phyloP scores from a whole-genome alignment of 2,797 vertebrate species.

The Clamator glandarius region DNA sequence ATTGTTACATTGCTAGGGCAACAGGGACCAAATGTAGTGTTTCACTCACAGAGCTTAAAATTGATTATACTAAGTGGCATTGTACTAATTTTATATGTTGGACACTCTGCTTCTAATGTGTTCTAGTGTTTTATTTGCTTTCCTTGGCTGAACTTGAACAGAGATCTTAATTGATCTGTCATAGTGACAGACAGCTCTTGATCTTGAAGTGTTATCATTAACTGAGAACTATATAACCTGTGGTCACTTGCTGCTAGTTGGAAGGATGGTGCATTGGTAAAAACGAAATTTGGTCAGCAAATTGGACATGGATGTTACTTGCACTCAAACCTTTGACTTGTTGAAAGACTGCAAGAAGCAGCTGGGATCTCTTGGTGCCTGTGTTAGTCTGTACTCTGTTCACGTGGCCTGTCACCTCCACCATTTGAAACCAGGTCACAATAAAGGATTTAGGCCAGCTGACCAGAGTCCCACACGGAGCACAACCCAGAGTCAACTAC shows the following conservation, averaged over 20 bases:
- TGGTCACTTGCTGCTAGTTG: neutral
- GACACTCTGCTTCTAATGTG: neutral
- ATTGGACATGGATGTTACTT: neutral
- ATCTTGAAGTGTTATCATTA: neutral
- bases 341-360: neutral
- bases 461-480: neutral
- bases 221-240: neutral
- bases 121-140: neutral
- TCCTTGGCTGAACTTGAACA: neutral
- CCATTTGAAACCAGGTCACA: neutral
- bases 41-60: neutral
- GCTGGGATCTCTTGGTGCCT: neutral
- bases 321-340: neutral
- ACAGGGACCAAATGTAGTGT: neutral
- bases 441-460: neutral
- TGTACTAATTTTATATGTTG: neutral
- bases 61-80: neutral
- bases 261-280: neutral
- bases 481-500: neutral
- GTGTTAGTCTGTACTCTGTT: neutral
- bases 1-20: neutral
- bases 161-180: neutral
- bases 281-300: neutral
- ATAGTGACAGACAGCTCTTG: neutral
- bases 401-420: neutral